Percentiles rank a stretch among this genome's conserved stretches.
These are phyloP conservation scores for Agonopterix alstromeriana DNA, from an alignment of 2,888 invertebrate species.

Conservation along the genomic window DNA sequence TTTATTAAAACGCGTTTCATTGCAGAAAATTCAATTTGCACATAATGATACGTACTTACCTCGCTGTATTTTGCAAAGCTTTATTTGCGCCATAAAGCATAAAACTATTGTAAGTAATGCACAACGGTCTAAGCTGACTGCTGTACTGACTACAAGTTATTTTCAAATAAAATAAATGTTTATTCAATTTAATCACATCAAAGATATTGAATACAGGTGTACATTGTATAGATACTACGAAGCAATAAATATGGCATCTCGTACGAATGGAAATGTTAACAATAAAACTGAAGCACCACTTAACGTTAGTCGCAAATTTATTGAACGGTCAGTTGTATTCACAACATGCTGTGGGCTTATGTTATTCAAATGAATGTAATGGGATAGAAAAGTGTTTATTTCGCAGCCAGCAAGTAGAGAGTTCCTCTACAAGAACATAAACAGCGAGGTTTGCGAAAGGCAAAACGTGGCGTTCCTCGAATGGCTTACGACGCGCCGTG, in stretches of 20 bases:
- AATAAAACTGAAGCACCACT: conserved; percentile 20
- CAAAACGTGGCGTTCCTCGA: background rate
- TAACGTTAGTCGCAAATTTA: conserved; percentile 12
- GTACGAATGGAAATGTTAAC: conserved; percentile 15
- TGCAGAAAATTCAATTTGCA: conserved; percentile 23
- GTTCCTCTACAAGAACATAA: background rate
- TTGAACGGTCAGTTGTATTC: conserved; percentile 6
- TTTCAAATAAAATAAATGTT: background rate
- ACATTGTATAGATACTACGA: conserved; percentile 10
- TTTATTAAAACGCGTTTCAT: conserved; percentile 22
- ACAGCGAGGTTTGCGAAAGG: conserved; percentile 1
- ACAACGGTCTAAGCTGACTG: too few species aligned
- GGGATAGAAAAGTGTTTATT: background rate
- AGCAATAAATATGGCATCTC: conserved; percentile 12
- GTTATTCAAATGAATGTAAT: background rate
- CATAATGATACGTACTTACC: conserved; percentile 18
- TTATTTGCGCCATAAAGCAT: too few species aligned
- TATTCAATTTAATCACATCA: conserved; percentile 1
- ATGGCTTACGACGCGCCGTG: background rate
- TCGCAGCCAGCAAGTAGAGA: background rate
- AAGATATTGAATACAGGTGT: conserved; percentile 7
- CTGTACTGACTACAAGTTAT: too few species aligned
- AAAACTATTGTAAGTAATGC: too few species aligned
- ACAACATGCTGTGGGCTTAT: background rate
- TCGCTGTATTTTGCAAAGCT: background rate